Base-by-base conservation (phyloP, 2,113 vertebrate genomes). In the Steatornis caripensis region DNA sequence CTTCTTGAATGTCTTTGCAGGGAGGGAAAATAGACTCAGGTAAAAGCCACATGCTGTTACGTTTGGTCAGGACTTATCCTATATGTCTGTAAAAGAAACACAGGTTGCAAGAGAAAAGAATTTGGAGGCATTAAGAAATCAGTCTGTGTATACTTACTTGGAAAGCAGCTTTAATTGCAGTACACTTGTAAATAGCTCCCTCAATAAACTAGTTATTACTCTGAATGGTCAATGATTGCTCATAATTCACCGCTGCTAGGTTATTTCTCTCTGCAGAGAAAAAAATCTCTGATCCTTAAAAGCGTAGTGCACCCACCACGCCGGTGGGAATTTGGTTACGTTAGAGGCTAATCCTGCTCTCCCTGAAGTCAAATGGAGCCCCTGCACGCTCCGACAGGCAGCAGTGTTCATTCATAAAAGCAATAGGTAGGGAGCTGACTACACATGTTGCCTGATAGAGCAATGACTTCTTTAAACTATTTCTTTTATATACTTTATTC, bases 131-230 rank as follows among this genome's bases (percentile, higher is more conserved):
- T 18, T 85, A 87, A 62, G 55, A 79, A 91, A 91, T 85, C 37
- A 13, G 20, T 43, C 61, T 64, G 15, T 41, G 29, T 70, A 30
- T 32, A 39, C 77, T 61, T n/a, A 48, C 53, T 90, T 69, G 57
- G 53, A 69, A 86, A 79, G 60, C 54, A 86, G 46, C 45, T 86
- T 14, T 90, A 90, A 95, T 84, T 70, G 58, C 54, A 72, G 75
- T 69, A 77, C n/a, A 55, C 78, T 92, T 90, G 75, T 74, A 96
- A 93, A 86, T 36, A 39, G 16, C 54, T 90, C 43, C 24, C 36
- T 85, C 84, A 90, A 86, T 90, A 93, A 92, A 93, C 48, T 72
- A 36, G 34, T 88, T 92, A 81, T 96, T 96, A 89, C 71, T 93
- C 64, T 65, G 91, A 83, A 88, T 84, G 54, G 64, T 88, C 93